These are phyloP conservation scores for Pampusana beccarii DNA, from an alignment of 2,113 vertebrate species.

Conservation along the genomic window DNA sequence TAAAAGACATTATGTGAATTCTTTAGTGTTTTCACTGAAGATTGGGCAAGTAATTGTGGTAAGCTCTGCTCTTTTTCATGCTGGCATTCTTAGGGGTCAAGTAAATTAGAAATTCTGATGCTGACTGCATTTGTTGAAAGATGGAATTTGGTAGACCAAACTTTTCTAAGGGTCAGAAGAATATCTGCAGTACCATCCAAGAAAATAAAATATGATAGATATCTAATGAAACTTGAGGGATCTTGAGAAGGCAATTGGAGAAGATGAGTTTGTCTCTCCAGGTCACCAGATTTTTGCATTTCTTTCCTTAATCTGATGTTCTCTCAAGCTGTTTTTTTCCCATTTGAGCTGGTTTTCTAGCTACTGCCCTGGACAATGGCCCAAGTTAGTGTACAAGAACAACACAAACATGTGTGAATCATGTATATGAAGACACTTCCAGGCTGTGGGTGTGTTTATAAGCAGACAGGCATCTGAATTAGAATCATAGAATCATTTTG, in stretches of 20 bases:
- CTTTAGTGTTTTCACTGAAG: not conserved
- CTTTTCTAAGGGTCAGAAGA: not conserved
- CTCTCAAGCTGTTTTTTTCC: not conserved
- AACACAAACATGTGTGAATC: not conserved
- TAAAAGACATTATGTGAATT: not conserved
- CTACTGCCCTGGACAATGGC: not conserved
- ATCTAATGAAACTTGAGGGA: not conserved
- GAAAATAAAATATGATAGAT: not conserved
- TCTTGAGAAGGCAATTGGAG: not conserved
- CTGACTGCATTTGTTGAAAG: not conserved
- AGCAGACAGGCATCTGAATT: not conserved
- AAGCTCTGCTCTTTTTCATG: not conserved
- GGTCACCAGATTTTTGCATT: not conserved
- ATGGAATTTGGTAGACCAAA: not conserved
- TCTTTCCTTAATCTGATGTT: not conserved
- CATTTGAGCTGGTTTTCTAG: not conserved
- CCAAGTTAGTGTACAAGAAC: not conserved
- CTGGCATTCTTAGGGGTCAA: not conserved
- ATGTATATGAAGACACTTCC: not conserved
- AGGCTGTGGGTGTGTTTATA: not conserved
- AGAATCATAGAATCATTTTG: too few species aligned
- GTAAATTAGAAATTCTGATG: not conserved
- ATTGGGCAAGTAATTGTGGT: not conserved
- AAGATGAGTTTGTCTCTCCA: not conserved
- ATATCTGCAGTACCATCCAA: not conserved